phyloP scores from a whole-genome alignment of 2,797 vertebrate genomes.

The Staurois parvus region DNA sequence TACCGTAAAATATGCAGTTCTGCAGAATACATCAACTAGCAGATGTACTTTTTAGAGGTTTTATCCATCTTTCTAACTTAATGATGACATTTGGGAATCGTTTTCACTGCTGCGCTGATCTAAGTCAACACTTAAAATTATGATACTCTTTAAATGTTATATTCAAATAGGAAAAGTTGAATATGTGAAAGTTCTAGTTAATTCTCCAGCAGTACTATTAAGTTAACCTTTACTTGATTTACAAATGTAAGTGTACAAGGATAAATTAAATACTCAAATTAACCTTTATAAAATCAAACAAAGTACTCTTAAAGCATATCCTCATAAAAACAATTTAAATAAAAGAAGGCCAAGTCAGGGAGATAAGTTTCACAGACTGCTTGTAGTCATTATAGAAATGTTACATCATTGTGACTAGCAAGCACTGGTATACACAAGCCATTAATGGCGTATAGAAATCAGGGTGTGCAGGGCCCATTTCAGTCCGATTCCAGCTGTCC shows the following conservation, averaged over 20 bases:
- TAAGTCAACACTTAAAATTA: slow-evolving; percentile 43
- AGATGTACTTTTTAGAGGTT: slow-evolving; percentile 33
- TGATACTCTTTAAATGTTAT: slow-evolving; percentile 34
- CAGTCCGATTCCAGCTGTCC: not conserved
- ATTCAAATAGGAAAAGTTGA: slow-evolving; percentile 24
- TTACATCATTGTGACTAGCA: not conserved
- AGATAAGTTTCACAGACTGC: no score
- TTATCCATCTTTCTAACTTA: slow-evolving; percentile 40
- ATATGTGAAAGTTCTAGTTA: not conserved
- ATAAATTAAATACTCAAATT: not conserved
- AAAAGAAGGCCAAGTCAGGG: no score
- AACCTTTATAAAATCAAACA: not conserved
- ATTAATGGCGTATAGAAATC: no score
- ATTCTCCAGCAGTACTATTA: not conserved
- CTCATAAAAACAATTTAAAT: no score
- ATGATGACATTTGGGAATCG: slow-evolving; percentile 58
- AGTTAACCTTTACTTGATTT: not conserved
- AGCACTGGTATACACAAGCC: not conserved
- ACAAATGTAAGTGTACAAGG: not conserved
- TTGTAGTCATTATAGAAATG: not conserved
- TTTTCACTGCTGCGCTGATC: slow-evolving; percentile 21
- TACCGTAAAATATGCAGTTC: slow-evolving; percentile 26
- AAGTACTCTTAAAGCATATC: no score
- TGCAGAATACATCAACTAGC: slow-evolving; percentile 30
- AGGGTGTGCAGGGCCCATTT: not conserved